Conservation (phyloP, 2,888 invertebrate species). For the Synergus itoensis region DNA sequence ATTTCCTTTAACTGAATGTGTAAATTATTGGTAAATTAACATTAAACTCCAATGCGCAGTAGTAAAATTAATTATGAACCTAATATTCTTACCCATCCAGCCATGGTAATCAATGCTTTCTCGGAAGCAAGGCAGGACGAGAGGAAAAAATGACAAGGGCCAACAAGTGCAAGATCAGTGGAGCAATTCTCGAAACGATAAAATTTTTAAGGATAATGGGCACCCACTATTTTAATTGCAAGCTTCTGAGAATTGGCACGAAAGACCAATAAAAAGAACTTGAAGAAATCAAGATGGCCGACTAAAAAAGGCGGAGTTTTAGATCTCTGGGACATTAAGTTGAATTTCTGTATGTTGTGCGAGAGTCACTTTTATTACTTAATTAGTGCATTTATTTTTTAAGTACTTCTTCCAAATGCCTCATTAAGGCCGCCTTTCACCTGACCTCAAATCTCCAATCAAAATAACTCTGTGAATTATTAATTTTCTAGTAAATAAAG, state of each 20-base stretch:
- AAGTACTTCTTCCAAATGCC: not conserved
- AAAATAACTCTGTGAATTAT: not conserved
- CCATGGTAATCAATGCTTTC: slow-evolving; percentile 20
- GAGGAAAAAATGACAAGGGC: slow-evolving; percentile 22
- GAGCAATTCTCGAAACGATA: slow-evolving; percentile 30
- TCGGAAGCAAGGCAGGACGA: slow-evolving; percentile 1
- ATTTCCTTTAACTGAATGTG: not conserved
- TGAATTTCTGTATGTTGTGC: not conserved
- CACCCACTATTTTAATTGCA: slow-evolving; percentile 36
- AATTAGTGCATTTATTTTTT: not conserved
- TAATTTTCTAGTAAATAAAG: not conserved
- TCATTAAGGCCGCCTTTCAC: not conserved
- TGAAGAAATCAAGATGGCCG: slow-evolving; percentile 11
- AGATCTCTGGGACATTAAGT: not conserved
- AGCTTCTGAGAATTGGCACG: not conserved
- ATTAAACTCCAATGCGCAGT: not conserved
- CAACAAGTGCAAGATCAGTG: slow-evolving; percentile 28
- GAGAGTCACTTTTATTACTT: slow-evolving; percentile 6
- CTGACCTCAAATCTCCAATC: not conserved
- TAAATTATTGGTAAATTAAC: not conserved
- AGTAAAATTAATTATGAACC: slow-evolving; percentile 5
- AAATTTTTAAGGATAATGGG: slow-evolving; percentile 30
- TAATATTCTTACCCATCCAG: slow-evolving; percentile 1
- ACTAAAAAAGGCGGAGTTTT: not conserved
- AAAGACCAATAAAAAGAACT: slow-evolving; percentile 4